Base-by-base conservation (phyloP, 2,797 vertebrate genomes). In the Danio albolineatus region DNA sequence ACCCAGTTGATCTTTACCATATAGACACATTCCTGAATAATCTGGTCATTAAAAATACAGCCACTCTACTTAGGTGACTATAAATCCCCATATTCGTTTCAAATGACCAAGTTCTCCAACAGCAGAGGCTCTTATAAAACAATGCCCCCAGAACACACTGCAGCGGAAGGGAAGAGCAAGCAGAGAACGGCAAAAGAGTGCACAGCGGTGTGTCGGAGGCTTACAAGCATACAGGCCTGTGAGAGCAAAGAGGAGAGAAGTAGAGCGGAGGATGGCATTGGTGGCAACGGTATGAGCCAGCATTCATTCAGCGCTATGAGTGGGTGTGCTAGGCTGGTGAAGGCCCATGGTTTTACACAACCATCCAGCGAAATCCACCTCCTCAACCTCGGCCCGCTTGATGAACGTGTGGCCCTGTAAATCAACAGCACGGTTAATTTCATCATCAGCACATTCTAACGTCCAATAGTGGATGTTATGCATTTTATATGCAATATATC, bases 281-380 rank as follows among this genome's bases (percentile, higher is more conserved):
- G 46, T 39, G 65, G 69, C 73, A 46, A 43, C n/a, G 43, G 44
- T 73, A 56, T 28, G 61, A 70, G 36, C 36, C 51, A 71, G 65
- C 8, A 83, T 78, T 91, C 82, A 95, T 85, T 96, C 85, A 3
- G 95, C 91, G 28, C 91, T 91, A 0, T 95, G 96, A 51, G 97
- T 99, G 57, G 97, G 97, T 0, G 97, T 99, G 85, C 96, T 95
- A 84, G 97, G 97, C 89, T 99, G 97, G 91, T 97, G 95, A 75
- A 98, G 90, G 83, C 94, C 91, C 95, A 98, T 96, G 66, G 95
- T 98, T 90, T 92, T 94, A 88, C 97, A 99, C 85, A 99, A 80
- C 96, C 96, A 99, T 85, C 97, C 97, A 0, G 97, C 97, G 41
- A 99, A 99, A 90, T 99, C 96, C 91, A 98, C 97, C 88, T 96